Percentiles rank a stretch among this genome's conserved stretches.
These are phyloP conservation scores for Nothocercus nigrocapillus DNA, from an alignment of 2,113 vertebrate genomes.

Conservation along the genomic window DNA sequence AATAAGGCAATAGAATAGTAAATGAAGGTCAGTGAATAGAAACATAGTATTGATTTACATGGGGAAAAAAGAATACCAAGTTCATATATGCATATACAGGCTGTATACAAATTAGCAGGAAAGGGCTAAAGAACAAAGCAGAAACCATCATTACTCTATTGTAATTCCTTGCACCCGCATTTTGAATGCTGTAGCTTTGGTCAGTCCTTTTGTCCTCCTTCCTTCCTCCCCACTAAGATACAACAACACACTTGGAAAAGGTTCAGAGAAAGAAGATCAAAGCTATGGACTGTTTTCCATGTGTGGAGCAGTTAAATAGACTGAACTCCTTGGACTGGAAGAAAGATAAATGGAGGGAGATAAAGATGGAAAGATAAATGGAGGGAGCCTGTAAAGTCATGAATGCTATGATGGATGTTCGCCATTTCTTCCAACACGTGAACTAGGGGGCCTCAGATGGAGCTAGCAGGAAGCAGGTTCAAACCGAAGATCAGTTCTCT, in stretches of 20 bases:
- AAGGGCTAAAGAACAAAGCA: background rate
- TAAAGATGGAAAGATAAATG: background rate
- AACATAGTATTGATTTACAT: background rate
- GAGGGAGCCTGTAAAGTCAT: background rate
- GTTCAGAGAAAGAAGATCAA: slow-evolving; percentile 31
- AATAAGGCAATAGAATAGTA: background rate
- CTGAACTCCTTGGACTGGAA: background rate
- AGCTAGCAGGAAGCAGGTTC: background rate
- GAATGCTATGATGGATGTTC: background rate
- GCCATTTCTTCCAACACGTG: background rate
- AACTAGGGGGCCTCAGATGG: background rate
- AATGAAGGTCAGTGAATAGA: background rate
- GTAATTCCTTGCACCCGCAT: background rate
- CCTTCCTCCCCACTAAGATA: background rate
- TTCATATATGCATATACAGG: background rate
- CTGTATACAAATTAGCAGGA: background rate
- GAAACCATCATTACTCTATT: background rate
- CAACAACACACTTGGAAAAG: background rate
- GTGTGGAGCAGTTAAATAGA: background rate
- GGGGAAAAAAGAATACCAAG: background rate
- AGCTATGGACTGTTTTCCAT: background rate
- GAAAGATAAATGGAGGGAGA: background rate
- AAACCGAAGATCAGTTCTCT: background rate
- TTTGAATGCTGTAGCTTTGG: background rate
- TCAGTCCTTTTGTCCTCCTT: background rate